Conservation (phyloP, 2,888 invertebrate species). For the Scaptomyza parva region DNA sequence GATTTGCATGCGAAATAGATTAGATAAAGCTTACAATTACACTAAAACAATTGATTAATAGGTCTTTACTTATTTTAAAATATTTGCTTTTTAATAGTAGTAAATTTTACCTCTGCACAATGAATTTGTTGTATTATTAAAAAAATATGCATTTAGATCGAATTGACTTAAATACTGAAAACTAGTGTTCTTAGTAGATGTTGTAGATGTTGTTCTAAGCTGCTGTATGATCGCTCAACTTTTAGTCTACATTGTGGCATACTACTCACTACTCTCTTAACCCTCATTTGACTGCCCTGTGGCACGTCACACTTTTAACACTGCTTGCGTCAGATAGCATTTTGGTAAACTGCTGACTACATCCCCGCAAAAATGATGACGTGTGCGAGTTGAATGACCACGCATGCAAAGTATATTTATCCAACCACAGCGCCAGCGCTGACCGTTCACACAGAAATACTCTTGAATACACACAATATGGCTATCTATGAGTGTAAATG, state of each 20-base stretch:
- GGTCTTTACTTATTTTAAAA: no score
- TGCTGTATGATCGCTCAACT: slow-evolving; percentile 19
- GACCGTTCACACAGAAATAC: slow-evolving; percentile 27
- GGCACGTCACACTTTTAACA: slow-evolving; percentile 44
- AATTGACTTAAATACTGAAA: no score
- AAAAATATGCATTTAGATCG: no score
- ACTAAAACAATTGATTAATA: no score
- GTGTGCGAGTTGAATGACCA: slow-evolving; percentile 74
- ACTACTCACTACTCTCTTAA: background rate
- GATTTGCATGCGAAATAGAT: no score
- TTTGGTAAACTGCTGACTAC: slow-evolving; percentile 63
- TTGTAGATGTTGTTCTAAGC: no score
- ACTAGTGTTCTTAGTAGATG: no score
- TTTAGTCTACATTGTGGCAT: slow-evolving; percentile 33
- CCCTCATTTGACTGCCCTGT: slow-evolving; percentile 7
- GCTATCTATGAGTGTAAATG: no score
- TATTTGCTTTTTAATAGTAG: no score
- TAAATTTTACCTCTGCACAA: no score
- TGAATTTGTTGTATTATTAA: no score
- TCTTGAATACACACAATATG: background rate
- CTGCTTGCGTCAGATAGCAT: slow-evolving; percentile 31
- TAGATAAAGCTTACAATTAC: no score
- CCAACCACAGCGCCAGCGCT: slow-evolving; percentile 64
- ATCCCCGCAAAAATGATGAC: slow-evolving; percentile 27
- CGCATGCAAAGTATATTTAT: slow-evolving; percentile 80